Conservation (phyloP, 2,797 vertebrate species). For the Acropternis orthonyx region DNA sequence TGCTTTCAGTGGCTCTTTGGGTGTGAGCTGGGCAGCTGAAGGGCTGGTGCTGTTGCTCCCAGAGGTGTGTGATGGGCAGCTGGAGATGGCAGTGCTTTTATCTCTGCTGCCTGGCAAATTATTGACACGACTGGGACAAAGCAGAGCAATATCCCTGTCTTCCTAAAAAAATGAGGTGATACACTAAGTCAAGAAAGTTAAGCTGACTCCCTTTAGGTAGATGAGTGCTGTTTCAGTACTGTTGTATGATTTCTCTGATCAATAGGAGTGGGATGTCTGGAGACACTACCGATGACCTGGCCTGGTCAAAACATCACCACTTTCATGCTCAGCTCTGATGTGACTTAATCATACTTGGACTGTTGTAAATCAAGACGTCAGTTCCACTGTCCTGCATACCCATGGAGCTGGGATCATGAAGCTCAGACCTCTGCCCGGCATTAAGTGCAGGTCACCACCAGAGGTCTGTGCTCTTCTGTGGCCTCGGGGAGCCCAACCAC, state of each 20-base stretch:
- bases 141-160: not conserved
- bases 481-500: not conserved
- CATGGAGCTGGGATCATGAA: not conserved
- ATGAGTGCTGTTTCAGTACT: not conserved
- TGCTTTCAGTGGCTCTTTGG: not conserved
- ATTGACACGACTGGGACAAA: not conserved
- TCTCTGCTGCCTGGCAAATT: not conserved
- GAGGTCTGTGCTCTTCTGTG: not conserved
- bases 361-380: not conserved
- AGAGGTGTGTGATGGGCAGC: not conserved
- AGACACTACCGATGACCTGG: not conserved
- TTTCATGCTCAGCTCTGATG: not conserved
- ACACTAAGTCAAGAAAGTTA: not conserved
- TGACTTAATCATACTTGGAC: not conserved
- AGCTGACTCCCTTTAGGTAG: not conserved
- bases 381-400: not conserved
- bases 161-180: not conserved
- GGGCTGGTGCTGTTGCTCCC: not conserved
- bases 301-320: not conserved
- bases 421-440: not conserved
- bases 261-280: not conserved
- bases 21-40: not conserved
- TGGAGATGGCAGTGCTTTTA: not conserved
- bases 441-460: not conserved
- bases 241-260: not conserved